A percentile compares a stretch with the other conserved stretches of the same genome.
These are phyloP conservation scores for Athene noctua DNA, from an alignment of 2,113 vertebrate genomes.

Conservation along the genomic window DNA sequence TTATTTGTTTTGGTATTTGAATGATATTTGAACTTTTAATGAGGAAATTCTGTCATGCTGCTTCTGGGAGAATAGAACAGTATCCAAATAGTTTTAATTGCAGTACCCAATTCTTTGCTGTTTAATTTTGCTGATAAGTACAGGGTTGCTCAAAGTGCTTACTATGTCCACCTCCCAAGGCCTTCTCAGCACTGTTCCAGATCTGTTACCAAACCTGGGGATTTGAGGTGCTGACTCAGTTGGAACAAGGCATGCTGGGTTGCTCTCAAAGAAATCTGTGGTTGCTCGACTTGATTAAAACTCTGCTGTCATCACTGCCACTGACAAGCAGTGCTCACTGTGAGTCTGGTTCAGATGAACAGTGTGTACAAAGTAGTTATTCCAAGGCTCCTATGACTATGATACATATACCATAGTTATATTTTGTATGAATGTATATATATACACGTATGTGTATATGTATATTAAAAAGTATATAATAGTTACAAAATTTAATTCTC, in stretches of 20 bases:
- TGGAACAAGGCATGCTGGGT: not conserved
- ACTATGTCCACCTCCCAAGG: not conserved
- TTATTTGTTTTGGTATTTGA: not conserved
- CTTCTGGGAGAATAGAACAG: not conserved
- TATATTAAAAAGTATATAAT: not conserved
- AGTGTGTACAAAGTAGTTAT: not conserved
- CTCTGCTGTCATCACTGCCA: not conserved
- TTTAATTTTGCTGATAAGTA: not conserved
- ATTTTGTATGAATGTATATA: not conserved
- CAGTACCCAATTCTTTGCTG: not conserved
- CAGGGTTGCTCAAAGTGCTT: not conserved
- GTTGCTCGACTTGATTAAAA: rapidly evolving
- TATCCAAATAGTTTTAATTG: not conserved
- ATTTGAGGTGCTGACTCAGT: not conserved
- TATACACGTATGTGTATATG: too few species aligned
- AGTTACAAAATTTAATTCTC: not conserved
- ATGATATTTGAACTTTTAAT: not conserved
- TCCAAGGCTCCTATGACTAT: not conserved
- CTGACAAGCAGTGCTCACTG: not conserved
- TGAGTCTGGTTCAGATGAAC: not conserved
- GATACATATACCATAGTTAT: not conserved
- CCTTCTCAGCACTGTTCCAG: not conserved
- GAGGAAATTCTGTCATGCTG: not conserved
- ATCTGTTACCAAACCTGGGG: not conserved
- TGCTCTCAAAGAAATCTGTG: not conserved